A percentile compares a stretch with the other conserved stretches of the same genome.
Conservation (phyloP, 2,888 invertebrate genomes). For the Junonia oenone region DNA sequence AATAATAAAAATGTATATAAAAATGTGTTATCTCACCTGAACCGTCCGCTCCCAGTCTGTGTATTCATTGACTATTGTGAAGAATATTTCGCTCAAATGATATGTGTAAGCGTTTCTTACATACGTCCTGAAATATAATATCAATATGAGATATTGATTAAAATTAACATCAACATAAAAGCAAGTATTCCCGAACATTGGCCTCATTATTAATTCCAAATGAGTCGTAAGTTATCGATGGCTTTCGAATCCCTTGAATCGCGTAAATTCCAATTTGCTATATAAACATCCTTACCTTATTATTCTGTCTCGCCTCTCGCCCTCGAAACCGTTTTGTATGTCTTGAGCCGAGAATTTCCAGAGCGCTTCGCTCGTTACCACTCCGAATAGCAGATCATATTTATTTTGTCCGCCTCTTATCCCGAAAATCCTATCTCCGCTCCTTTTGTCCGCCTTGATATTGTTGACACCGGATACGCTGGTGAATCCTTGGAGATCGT, state of each 20-base stretch:
- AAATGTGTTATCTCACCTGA: constrained; percentile 49
- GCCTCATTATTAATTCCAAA: neutral
- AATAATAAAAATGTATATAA: constrained; percentile 20
- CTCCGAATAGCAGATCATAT: constrained; percentile 94
- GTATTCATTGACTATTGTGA: constrained; percentile 97
- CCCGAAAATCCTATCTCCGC: constrained; percentile 80
- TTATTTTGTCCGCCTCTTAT: constrained; percentile 80
- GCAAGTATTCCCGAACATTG: neutral
- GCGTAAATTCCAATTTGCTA: constrained; percentile 60
- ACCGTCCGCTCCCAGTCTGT: constrained; percentile 98
- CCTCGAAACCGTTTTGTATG: constrained; percentile 92
- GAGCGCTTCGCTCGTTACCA: constrained; percentile 94
- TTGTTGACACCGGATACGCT: constrained; percentile 80
- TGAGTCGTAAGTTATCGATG: constrained; percentile 4
- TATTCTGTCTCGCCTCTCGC: constrained; percentile 92
- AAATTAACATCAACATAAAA: neutral
- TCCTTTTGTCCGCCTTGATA: constrained; percentile 80
- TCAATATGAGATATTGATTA: neutral
- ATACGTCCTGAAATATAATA: constrained; percentile 83
- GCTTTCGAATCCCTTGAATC: constrained; percentile 11
- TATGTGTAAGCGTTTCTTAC: constrained; percentile 97
- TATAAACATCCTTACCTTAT: constrained; percentile 80
- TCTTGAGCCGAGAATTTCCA: constrained; percentile 93
- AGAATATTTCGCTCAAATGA: constrained; percentile 98
- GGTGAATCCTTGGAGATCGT: constrained; percentile 82